These are phyloP conservation scores for Arenaria interpres DNA, from an alignment of 2,113 vertebrate species.

Conservation along the genomic window DNA sequence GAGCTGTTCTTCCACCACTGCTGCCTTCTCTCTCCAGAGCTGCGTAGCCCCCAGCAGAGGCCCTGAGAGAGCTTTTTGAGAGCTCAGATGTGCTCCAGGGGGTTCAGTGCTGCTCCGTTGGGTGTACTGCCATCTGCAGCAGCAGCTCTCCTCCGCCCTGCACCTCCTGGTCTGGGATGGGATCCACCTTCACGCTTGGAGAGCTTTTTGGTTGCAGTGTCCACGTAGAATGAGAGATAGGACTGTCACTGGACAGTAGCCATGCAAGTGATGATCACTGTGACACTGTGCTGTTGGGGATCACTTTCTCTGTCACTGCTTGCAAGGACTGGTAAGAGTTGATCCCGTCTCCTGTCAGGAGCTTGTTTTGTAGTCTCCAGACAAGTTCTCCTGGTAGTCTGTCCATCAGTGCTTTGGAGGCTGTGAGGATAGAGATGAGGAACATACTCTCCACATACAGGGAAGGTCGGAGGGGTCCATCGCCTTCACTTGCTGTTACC, in stretches of 20 bases:
- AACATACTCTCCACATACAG: fast-evolving
- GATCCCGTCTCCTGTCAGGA: fast-evolving
- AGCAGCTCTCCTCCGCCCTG: not conserved
- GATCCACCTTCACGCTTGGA: not conserved
- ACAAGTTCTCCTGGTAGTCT: not conserved
- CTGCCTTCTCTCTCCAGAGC: not conserved
- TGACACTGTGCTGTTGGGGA: not conserved
- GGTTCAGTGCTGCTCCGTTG: not conserved
- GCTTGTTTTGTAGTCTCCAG: not conserved
- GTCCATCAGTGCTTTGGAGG: not conserved
- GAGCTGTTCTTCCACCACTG: not conserved
- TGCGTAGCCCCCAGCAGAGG: not conserved
- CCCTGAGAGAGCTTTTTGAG: not conserved
- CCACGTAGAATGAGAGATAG: not conserved
- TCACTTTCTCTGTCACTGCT: not conserved
- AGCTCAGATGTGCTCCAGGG: not conserved
- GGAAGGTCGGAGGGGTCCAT: not conserved
- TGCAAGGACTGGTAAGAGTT: not conserved
- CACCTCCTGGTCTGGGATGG: not conserved
- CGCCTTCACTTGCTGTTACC: not conserved
- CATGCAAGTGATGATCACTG: fast-evolving
- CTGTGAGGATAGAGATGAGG: not conserved
- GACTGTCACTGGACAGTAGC: not conserved
- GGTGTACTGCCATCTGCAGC: not conserved
- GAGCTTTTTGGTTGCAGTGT: not conserved